Evolutionary conservation across 2,888 invertebrate genomes (phyloP).

Genomic region (Amphipyra berbera): DNA sequence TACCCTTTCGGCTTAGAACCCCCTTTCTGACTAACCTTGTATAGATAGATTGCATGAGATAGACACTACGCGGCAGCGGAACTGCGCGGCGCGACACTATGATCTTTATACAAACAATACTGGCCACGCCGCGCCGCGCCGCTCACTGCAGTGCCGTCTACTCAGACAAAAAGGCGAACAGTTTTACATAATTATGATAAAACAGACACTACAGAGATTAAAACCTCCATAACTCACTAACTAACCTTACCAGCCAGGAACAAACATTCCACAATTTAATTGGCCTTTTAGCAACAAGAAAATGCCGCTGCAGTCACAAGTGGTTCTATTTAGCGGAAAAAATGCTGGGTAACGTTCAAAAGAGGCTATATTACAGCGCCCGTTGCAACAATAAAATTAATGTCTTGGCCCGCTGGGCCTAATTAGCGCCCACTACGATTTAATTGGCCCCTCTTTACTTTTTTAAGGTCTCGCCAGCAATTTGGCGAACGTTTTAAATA

Average conservation of each 20-base stretch:
- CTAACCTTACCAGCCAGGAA: conserved; percentile 14
- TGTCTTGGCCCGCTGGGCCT: conserved; percentile 52
- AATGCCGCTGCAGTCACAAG: conserved; percentile 52
- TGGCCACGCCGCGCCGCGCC: too few relatives aligned
- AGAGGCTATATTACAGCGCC: conserved; percentile 42
- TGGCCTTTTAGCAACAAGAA: conserved; percentile 49
- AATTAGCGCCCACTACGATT: conserved; percentile 60
- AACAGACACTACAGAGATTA: too few relatives aligned
- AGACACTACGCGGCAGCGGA: too few relatives aligned
- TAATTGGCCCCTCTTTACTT: conserved; percentile 55
- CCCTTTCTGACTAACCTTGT: too few relatives aligned
- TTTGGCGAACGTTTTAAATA: conserved; percentile 48
- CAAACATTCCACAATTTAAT: conserved; percentile 54
- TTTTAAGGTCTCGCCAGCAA: conserved; percentile 42
- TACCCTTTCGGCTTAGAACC: too few relatives aligned
- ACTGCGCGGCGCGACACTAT: too few relatives aligned
- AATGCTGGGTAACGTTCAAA: conserved; percentile 52
- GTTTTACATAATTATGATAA: too few relatives aligned
- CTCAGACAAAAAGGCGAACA: too few relatives aligned
- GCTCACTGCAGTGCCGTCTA: too few relatives aligned
- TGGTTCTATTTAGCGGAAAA: conserved; percentile 56
- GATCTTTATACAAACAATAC: too few relatives aligned
- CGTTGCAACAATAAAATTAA: conserved; percentile 60
- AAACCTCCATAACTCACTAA: too few relatives aligned
- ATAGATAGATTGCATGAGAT: too few relatives aligned